phyloP scores from a whole-genome alignment of 2,888 invertebrate species.

The Frankliniella fusca region DNA sequence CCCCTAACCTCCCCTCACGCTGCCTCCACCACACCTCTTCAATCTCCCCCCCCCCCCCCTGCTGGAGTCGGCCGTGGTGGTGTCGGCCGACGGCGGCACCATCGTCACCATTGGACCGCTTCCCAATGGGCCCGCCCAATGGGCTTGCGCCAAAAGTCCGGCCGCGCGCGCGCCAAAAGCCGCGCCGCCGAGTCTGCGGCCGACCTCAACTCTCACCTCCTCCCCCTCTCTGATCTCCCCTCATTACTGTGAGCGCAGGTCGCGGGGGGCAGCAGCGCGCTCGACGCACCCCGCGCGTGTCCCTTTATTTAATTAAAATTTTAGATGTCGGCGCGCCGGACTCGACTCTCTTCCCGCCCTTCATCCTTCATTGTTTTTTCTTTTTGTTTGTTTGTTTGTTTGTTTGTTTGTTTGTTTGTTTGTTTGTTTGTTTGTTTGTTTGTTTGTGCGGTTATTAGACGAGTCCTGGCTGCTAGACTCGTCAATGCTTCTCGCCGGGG shows the following conservation, averaged over 20 bases:
- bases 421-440: no score
- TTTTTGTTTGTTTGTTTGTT: no score
- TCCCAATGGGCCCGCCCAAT: slow-evolving; percentile 4
- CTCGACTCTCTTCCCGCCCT: neutral
- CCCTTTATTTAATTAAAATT: neutral
- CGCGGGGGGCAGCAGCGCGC: neutral
- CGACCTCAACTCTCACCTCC: neutral
- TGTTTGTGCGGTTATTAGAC: no score
- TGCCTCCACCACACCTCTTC: neutral
- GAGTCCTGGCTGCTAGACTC: no score
- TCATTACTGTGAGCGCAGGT: no score
- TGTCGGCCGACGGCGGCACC: neutral
- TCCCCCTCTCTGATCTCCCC: neutral
- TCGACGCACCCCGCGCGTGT: neutral
- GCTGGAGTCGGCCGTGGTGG: neutral
- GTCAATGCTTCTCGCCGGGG: no score
- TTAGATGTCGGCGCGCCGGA: no score
- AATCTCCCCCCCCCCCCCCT: neutral
- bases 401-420: no score
- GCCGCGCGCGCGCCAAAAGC: neutral
- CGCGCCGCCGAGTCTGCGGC: neutral
- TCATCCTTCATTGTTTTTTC: neutral
- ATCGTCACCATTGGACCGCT: neutral
- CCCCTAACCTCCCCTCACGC: neutral
- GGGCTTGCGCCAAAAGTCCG: slow-evolving; percentile 3